Percentiles rank a stretch among this genome's conserved stretches.
phyloP scores from a whole-genome alignment of 2,113 vertebrate genomes.

The Apus apus region DNA sequence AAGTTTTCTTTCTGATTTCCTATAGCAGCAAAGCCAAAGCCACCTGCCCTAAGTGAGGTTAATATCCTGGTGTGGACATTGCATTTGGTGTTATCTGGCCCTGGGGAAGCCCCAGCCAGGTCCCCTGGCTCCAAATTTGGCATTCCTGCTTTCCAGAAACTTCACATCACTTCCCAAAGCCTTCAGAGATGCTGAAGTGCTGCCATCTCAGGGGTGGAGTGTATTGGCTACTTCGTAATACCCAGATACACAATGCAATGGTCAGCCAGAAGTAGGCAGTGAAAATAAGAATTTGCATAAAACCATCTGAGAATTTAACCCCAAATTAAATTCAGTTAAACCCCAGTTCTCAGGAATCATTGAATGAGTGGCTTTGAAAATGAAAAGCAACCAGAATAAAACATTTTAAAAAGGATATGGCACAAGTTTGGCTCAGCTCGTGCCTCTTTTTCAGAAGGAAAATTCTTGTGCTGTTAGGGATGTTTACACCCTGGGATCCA shows the following conservation, averaged over 20 bases:
- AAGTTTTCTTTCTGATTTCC: not conserved
- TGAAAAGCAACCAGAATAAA: not conserved
- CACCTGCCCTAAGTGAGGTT: not conserved
- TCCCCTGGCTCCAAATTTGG: fast-evolving
- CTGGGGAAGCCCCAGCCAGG: not conserved
- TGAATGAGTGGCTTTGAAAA: not conserved
- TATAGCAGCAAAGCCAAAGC: not conserved
- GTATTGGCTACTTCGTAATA: fast-evolving
- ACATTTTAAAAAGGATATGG: not conserved
- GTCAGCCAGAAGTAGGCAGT: not conserved
- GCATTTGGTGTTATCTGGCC: not conserved
- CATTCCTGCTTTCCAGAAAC: not conserved
- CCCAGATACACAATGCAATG: fast-evolving
- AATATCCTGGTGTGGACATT: not conserved
- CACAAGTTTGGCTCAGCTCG: not conserved
- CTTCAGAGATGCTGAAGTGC: not conserved
- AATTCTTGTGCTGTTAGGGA: not conserved
- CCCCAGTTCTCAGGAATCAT: not conserved
- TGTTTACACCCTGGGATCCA: not conserved
- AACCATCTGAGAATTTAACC: not conserved
- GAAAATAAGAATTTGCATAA: not conserved
- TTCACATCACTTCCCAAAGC: not conserved
- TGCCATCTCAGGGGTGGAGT: fast-evolving
- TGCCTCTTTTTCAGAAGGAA: not conserved
- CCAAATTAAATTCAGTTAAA: not conserved